phyloP scores from a whole-genome alignment of 2,888 invertebrate genomes.

The Andrena dorsata region DNA sequence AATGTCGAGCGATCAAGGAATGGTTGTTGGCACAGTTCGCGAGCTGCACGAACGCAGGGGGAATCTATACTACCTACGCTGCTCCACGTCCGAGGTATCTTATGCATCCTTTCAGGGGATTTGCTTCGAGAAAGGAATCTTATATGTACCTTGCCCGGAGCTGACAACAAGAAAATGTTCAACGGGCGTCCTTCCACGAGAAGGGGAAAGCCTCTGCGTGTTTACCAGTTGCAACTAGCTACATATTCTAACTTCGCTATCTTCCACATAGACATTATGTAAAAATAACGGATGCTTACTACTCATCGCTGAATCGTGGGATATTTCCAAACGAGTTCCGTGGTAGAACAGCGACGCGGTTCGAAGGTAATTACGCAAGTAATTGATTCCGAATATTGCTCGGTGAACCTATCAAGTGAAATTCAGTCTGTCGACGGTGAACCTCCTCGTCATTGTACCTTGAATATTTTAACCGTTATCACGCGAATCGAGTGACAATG shows the following conservation, averaged over 20 bases:
- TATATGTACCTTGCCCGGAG: constrained; percentile 18
- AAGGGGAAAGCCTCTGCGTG: constrained; percentile 48
- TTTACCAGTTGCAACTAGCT: constrained; percentile 36
- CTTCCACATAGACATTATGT: neutral
- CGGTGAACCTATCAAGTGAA: neutral
- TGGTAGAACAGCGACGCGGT: neutral
- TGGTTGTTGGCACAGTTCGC: no score
- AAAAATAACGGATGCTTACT: no score
- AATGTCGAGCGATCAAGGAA: no score
- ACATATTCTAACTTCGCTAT: constrained; percentile 41
- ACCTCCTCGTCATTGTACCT: neutral
- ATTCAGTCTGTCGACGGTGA: neutral
- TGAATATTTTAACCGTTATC: neutral
- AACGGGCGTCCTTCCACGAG: constrained; percentile 32
- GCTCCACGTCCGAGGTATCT: neutral
- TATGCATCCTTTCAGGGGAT: constrained; percentile 21
- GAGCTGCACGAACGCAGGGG: no score
- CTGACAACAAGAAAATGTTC: constrained; percentile 45
- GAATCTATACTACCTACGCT: no score
- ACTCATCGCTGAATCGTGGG: neutral
- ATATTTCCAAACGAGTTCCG: neutral
- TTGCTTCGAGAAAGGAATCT: constrained; percentile 28
- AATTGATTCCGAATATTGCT: neutral
- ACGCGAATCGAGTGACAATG: neutral
- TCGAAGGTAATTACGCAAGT: neutral